These are phyloP conservation scores for Agrotis clavis DNA, from an alignment of 2,888 invertebrate genomes.

Conservation along the genomic window DNA sequence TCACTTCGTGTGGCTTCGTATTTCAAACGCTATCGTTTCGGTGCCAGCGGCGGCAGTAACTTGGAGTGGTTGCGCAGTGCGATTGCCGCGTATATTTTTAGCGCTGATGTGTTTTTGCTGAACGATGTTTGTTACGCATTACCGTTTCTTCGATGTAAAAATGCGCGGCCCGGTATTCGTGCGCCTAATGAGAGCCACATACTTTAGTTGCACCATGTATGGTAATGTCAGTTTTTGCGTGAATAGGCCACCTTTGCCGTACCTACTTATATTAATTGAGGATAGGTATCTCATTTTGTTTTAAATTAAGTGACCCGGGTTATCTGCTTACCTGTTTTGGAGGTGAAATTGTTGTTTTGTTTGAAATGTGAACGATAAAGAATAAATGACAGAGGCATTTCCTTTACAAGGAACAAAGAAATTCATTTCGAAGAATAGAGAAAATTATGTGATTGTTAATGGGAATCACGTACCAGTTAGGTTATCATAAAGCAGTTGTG, in stretches of 20 bases:
- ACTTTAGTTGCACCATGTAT: slow-evolving; percentile 67
- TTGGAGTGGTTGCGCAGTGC: slow-evolving; percentile 79
- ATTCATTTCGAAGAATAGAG: background rate
- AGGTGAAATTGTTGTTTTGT: slow-evolving; percentile 12
- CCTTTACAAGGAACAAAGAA: background rate
- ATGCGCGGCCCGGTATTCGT: slow-evolving; percentile 65
- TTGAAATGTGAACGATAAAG: background rate
- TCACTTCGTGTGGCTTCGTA: slow-evolving; percentile 69
- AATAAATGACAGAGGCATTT: background rate
- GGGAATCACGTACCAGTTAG: background rate
- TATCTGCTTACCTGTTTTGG: slow-evolving; percentile 6
- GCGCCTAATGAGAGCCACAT: slow-evolving; percentile 69
- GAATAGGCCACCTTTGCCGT: slow-evolving; percentile 61
- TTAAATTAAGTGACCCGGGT: slow-evolving; percentile 25
- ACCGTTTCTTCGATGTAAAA: slow-evolving; percentile 76
- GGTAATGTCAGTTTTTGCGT: slow-evolving; percentile 72
- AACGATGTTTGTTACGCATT: slow-evolving; percentile 66
- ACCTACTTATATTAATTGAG: slow-evolving; percentile 51
- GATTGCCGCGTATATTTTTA: slow-evolving; percentile 84
- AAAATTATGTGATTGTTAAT: background rate
- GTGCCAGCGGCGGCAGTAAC: slow-evolving; percentile 81
- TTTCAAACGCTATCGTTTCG: slow-evolving; percentile 65
- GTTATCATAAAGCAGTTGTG: no score
- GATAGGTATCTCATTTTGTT: slow-evolving; percentile 45
- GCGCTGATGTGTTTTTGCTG: slow-evolving; percentile 88